Percentiles rank a stretch among this genome's conserved stretches.
Evolutionary conservation across 37 sponge, comb jelly and placozoan species (phyloP).

Genomic region (Axinella damicornis): DNA sequence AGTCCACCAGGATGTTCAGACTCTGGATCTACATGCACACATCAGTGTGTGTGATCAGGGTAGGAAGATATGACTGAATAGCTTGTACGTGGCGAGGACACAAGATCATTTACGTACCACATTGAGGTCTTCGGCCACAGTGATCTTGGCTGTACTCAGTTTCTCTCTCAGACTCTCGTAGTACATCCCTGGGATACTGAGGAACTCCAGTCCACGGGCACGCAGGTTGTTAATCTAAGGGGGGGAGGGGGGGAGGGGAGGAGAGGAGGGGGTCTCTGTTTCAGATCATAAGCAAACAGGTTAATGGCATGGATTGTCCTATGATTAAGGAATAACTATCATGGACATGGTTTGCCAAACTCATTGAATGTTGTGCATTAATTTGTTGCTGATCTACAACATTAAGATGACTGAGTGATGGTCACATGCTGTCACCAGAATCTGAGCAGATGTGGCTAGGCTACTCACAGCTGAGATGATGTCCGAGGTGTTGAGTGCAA

Average conservation of each 20-base stretch:
- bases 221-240: conserved; percentile 82
- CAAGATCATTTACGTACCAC: conserved; percentile 45
- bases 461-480: conserved; percentile 81
- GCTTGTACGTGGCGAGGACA: not conserved
- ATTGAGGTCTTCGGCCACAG: conserved; percentile 78
- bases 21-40: conserved; percentile 81
- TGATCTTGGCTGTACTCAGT: conserved; percentile 82
- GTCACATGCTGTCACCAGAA: no score
- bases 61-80: not conserved
- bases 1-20: conserved; percentile 95
- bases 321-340: not conserved
- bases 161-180: conserved; percentile 86
- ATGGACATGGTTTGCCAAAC: no score
- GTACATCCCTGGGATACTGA: conserved; percentile 89
- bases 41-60: not conserved
- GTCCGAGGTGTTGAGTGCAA: conserved; percentile 90
- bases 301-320: no score
- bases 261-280: not conserved
- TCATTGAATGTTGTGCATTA: no score
- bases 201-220: conserved; percentile 89
- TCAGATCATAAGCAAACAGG: no score
- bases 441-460: no score
- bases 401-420: no score
- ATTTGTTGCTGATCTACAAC: no score
- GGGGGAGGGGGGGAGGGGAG: not conserved